Evolutionary conservation across 1,140 invertebrate genomes (phyloP), one percentile per base, ranked within the genome.

Genomic region (Ceratitis capitata): DNA sequence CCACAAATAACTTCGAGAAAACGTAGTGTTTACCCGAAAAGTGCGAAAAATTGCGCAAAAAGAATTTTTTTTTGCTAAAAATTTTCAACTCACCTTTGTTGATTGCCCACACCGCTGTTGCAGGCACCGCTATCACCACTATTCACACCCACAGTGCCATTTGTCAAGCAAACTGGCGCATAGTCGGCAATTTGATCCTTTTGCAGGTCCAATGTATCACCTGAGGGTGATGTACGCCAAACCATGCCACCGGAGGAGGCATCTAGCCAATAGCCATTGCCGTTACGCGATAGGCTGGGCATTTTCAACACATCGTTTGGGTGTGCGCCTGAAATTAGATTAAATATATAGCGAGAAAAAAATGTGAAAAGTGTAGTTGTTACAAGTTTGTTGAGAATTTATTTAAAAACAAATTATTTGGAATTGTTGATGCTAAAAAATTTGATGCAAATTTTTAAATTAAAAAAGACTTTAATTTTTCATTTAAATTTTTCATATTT

Each of bases 121-220:
- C 86, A 86, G 51, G 85, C 85, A 87, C 89, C 87, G 29, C 85
- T 58, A 78, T 82, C 82, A 42, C 86, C 88, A 45, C 85, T 82
- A 85, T 85, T 86, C 83, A 82, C 87, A 32, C 89, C 88, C 86
- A 87, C 88, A 42, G 84, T 51, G 32, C 74, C 82, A 42, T 85
- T 85, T 45, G 82, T 87, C 42, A 86, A 53, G 85, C 91, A 92
- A n/a, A 92, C 91, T 14, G 91, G 90, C 7, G 90, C 90, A 86
- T 92, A 92, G 89, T 92, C 91, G 69, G 89, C 90, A 19, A 92
- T 92, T 87, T 91, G 91, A 89, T 92, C 91, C 88, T 92, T 92
- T 87, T 92, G 89, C 89, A 91, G 89, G 87, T 91, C 90, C 85
- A 91, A 87, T 53, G 90, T 88, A 84, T 91, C 90, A 86, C 90